Conservation (phyloP, 2,113 vertebrate genomes). For the Podarcis cretensis region DNA sequence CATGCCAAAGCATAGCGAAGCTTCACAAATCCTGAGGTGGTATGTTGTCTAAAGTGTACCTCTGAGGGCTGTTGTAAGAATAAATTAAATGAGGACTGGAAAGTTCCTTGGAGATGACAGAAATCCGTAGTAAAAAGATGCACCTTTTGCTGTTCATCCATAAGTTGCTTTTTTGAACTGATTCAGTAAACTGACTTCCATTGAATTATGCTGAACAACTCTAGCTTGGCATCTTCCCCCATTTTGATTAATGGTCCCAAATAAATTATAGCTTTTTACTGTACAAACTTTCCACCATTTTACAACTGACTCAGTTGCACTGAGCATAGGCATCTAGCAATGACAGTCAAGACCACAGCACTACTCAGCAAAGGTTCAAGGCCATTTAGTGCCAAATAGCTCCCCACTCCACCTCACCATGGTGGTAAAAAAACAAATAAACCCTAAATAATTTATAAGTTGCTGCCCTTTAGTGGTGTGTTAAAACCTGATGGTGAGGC, state of each 20-base stretch:
- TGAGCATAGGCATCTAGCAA: not conserved
- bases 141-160: not conserved
- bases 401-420: not conserved
- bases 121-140: not conserved
- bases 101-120: too few relatives aligned
- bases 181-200: not conserved
- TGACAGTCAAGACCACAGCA: not conserved
- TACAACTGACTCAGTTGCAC: not conserved
- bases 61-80: too few relatives aligned
- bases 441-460: conserved; percentile 8
- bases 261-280: not conserved
- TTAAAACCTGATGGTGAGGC: not conserved
- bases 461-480: not conserved
- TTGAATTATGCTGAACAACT: not conserved
- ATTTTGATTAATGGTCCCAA: not conserved
- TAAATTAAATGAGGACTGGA: not conserved
- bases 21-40: too few relatives aligned
- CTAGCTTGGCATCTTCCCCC: not conserved
- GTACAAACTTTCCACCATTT: not conserved
- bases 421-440: not conserved
- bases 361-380: not conserved
- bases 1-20: too few relatives aligned
- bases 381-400: not conserved
- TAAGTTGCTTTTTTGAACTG: not conserved
- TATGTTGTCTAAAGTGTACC: too few relatives aligned